Evolutionary conservation across 2,888 invertebrate genomes (phyloP).

Genomic region (Drosophila testacea): DNA sequence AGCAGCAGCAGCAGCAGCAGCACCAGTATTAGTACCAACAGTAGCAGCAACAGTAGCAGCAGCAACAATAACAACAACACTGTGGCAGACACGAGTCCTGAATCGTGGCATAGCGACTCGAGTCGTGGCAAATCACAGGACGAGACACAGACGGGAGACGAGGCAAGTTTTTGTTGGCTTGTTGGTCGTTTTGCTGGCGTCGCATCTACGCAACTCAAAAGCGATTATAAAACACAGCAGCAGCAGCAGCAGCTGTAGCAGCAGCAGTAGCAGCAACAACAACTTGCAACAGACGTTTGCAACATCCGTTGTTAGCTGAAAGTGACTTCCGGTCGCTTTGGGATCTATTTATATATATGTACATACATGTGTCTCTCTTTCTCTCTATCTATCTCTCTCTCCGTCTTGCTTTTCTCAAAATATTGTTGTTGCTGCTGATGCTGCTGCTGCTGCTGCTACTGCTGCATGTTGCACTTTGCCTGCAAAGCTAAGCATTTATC

Average conservation of each 20-base stretch:
- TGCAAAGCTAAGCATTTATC: constrained; percentile 48
- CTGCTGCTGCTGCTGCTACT: not conserved
- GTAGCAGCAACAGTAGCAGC: constrained; percentile 7
- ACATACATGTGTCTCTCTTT: not conserved
- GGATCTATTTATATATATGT: constrained; percentile 46
- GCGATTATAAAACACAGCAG: constrained; percentile 59
- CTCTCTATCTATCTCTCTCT: not conserved
- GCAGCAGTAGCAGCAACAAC: constrained; percentile 1
- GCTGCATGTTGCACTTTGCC: constrained; percentile 17
- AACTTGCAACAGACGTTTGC: constrained; percentile 56
- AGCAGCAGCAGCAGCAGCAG: not conserved
- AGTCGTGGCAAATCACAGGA: constrained; percentile 11
- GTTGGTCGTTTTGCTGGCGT: constrained; percentile 23
- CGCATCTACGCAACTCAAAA: constrained; percentile 37
- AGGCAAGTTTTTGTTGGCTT: not conserved
- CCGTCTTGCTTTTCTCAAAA: not conserved
- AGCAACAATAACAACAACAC: not conserved
- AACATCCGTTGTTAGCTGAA: constrained; percentile 71
- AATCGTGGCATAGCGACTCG: constrained; percentile 1
- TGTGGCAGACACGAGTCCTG: constrained; percentile 6
- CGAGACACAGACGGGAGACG: constrained; percentile 1
- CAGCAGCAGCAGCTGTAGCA: constrained; percentile 26
- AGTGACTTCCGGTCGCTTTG: constrained; percentile 67
- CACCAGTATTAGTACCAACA: not conserved
- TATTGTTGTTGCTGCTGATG: not conserved